Evolutionary conservation across 2,888 invertebrate species (phyloP).

Genomic region (Parelbella ahira): DNA sequence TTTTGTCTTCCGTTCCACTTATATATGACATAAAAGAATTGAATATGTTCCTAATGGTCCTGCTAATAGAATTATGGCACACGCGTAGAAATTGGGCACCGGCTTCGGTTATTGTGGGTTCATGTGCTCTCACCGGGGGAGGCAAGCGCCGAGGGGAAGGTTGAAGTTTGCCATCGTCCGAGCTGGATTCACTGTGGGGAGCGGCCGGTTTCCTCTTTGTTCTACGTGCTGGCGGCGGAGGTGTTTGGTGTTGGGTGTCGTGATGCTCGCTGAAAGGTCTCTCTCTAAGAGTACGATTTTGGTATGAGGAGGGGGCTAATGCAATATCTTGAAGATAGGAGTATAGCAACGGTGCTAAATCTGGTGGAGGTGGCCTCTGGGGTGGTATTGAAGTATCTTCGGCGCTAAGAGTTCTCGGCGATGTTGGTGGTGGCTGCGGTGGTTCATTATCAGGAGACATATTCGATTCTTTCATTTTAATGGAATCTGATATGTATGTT

Average conservation of each 20-base stretch:
- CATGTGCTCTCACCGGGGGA: conserved; percentile 66
- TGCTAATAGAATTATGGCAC: conserved; percentile 83
- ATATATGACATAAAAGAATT: conserved; percentile 82
- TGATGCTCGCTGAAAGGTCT: conserved; percentile 55
- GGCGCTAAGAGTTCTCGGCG: conserved; percentile 37
- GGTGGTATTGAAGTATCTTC: conserved; percentile 55
- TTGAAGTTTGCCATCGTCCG: conserved; percentile 72
- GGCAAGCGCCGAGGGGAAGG: conserved; percentile 62
- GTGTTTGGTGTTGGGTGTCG: conserved; percentile 56
- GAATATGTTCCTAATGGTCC: conserved; percentile 85
- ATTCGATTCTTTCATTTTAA: conserved; percentile 34
- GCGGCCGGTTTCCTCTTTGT: conserved; percentile 65
- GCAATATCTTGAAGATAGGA: conserved; percentile 79
- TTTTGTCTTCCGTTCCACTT: conserved; percentile 83
- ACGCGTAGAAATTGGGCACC: conserved; percentile 86
- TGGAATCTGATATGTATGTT: conserved; percentile 9
- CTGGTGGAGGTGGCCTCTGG: conserved; percentile 72
- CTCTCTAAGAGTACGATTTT: conserved; percentile 59
- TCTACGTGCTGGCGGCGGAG: conserved; percentile 70
- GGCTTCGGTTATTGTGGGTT: conserved; percentile 85
- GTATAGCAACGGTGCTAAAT: conserved; percentile 68
- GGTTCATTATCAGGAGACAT: conserved; percentile 24
- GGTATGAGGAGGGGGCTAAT: conserved; percentile 72
- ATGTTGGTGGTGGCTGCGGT: conserved; percentile 33
- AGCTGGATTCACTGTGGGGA: conserved; percentile 70